Percentiles rank a stretch among this genome's conserved stretches.
These are phyloP conservation scores for Aspidapion aeneum DNA, from an alignment of 2,888 invertebrate species.

Conservation along the genomic window DNA sequence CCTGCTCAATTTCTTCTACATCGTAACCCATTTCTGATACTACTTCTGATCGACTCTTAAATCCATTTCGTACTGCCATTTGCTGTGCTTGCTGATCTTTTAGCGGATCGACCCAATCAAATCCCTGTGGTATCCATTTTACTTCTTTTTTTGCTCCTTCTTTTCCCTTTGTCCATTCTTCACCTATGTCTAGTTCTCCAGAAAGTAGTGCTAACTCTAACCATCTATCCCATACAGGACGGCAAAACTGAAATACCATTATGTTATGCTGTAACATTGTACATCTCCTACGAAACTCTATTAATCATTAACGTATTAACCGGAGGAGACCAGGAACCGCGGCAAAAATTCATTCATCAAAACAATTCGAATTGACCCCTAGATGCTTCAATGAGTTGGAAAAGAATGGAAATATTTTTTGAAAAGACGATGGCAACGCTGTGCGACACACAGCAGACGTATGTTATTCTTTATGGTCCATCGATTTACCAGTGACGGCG, in stretches of 20 bases:
- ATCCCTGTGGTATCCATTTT: conserved; percentile 15
- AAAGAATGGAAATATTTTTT: no score
- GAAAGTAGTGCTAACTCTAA: conserved; percentile 11
- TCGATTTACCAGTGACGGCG: no score
- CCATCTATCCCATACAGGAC: conserved; percentile 7
- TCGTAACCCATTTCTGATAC: conserved; percentile 17
- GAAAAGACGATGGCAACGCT: no score
- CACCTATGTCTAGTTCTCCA: conserved; percentile 10
- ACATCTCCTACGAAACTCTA: conserved; percentile 13
- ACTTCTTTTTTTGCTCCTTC: conserved; percentile 14
- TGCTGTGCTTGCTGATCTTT: conserved; percentile 14
- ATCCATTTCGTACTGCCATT: conserved; percentile 14
- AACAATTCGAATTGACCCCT: no score
- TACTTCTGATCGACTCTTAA: conserved; percentile 14
- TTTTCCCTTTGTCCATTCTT: conserved; percentile 6
- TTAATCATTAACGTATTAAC: no score
- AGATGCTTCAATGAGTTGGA: no score
- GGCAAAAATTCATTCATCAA: no score
- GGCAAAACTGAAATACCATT: conserved; percentile 7
- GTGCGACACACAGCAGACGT: no score
- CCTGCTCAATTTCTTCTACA: conserved; percentile 16
- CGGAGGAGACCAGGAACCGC: no score
- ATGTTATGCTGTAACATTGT: conserved; percentile 9
- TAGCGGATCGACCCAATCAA: conserved; percentile 14
- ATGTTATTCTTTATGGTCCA: no score